Conservation (phyloP, 1,140 invertebrate species). For the Proales similis region DNA sequence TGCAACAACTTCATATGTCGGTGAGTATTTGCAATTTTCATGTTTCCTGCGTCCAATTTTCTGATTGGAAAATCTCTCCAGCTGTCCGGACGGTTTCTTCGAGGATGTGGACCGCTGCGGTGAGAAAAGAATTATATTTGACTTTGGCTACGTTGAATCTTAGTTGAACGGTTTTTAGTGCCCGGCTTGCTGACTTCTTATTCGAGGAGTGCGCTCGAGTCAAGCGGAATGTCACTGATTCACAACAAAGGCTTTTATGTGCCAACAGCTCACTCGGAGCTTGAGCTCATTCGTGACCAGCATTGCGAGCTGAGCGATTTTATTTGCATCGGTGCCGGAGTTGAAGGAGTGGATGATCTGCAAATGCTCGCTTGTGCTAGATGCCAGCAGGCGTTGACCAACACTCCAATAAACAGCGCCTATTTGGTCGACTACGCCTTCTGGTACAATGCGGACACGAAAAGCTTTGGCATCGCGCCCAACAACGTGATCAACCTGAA, state of each 20-base stretch:
- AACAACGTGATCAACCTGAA: not conserved
- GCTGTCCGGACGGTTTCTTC: no score
- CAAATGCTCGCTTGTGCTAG: constrained; percentile 8
- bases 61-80: no score
- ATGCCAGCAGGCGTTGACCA: not conserved
- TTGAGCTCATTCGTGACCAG: not conserved
- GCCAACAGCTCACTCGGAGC: not conserved
- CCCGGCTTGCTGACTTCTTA: not conserved
- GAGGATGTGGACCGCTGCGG: no score
- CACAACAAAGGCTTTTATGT: no score
- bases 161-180: no score
- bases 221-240: no score
- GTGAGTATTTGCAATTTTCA: no score
- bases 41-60: no score
- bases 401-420: not conserved
- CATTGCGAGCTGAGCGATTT: not conserved
- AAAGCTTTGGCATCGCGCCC: constrained; percentile 6
- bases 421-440: not conserved
- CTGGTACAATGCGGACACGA: not conserved
- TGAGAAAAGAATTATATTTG: no score
- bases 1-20: no score
- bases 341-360: not conserved
- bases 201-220: not conserved
- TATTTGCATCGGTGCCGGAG: not conserved
- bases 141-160: no score